Evolutionary conservation across 2,797 vertebrate species (phyloP).

Genomic region (Lithobates sylvaticus): DNA sequence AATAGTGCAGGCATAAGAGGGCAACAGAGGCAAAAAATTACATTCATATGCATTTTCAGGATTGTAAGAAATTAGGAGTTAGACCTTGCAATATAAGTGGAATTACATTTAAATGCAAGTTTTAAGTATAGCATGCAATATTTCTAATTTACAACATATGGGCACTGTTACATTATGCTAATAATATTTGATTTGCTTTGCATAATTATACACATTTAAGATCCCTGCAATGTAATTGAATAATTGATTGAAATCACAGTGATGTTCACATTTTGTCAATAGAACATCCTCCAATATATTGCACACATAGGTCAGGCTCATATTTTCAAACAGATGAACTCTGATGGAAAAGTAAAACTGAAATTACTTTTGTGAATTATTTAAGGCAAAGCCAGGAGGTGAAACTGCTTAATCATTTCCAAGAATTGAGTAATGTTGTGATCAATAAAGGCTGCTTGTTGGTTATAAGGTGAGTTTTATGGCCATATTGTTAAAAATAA

Average conservation of each 20-base stretch:
- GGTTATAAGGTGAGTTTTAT: conserved; percentile 62
- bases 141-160: neutral
- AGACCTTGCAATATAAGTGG: neutral
- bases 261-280: conserved; percentile 31
- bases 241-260: conserved; percentile 38
- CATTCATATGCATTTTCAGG: too few relatives aligned
- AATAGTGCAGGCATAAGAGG: too few relatives aligned
- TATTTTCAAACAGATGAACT: conserved; percentile 35
- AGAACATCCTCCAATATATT: conserved; percentile 40
- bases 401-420: conserved; percentile 64
- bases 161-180: neutral
- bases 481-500: conserved; percentile 64
- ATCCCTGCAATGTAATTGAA: conserved; percentile 28
- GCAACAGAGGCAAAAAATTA: too few relatives aligned
- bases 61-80: too few relatives aligned
- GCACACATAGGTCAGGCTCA: conserved; percentile 36
- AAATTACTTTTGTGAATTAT: conserved; percentile 67
- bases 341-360: conserved; percentile 53
- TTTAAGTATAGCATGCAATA: neutral
- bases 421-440: conserved; percentile 20
- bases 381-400: conserved; percentile 64
- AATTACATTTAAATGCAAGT: neutral
- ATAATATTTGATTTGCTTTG: conserved; percentile 1
- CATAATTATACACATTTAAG: conserved; percentile 28
- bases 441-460: conserved; percentile 64